phyloP scores from a whole-genome alignment of 2,888 invertebrate genomes.

The Lutraria lutraria region DNA sequence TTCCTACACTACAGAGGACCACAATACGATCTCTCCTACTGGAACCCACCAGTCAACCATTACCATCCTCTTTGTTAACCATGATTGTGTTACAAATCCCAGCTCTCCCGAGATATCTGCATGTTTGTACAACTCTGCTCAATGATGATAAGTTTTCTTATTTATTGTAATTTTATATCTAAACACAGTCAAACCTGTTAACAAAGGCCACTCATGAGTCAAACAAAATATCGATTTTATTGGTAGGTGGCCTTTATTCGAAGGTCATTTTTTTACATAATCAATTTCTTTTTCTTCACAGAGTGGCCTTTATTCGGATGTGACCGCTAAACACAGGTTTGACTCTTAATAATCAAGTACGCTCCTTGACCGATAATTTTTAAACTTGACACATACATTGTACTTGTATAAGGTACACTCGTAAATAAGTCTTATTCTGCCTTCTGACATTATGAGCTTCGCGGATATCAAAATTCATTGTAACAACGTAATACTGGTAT shows the following conservation, averaged over 20 bases:
- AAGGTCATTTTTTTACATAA: too few relatives aligned
- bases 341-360: too few relatives aligned
- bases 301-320: too few relatives aligned
- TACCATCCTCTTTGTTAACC: not conserved
- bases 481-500: not conserved
- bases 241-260: too few relatives aligned
- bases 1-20: not conserved
- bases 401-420: not conserved
- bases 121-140: not conserved
- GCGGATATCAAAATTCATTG: not conserved
- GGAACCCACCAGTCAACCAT: not conserved
- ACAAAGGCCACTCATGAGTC: too few relatives aligned
- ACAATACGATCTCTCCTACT: not conserved
- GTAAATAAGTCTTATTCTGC: not conserved
- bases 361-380: too few relatives aligned
- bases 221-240: too few relatives aligned
- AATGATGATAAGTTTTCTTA: not conserved
- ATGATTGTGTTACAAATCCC: not conserved
- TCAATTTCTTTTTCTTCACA: too few relatives aligned
- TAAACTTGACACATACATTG: too few relatives aligned
- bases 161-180: too few relatives aligned
- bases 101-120: not conserved
- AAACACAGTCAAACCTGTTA: too few relatives aligned
- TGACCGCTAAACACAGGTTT: too few relatives aligned
- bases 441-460: not conserved